phyloP scores from a whole-genome alignment of 2,113 vertebrate species.

The Channa maculata region DNA sequence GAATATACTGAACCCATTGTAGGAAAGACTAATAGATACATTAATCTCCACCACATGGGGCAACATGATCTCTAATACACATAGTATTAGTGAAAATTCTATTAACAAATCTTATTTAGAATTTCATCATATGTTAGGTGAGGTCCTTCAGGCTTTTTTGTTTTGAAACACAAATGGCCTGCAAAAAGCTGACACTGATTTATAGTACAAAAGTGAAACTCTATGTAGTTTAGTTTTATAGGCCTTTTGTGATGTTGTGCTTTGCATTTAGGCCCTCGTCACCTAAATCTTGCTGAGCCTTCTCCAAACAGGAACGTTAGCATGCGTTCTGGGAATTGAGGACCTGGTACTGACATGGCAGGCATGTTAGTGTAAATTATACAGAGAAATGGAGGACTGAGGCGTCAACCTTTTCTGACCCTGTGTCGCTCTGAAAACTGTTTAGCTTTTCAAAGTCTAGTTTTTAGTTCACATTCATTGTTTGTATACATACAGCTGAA shows the following conservation, averaged over 20 bases:
- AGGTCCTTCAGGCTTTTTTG: too few relatives aligned
- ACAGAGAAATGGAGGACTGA: background rate
- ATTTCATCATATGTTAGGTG: too few relatives aligned
- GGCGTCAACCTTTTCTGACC: background rate
- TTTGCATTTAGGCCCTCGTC: background rate
- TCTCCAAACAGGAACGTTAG: background rate
- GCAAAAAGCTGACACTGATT: too few relatives aligned
- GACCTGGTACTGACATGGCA: background rate
- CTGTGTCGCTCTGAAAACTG: background rate
- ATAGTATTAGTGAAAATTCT: too few relatives aligned
- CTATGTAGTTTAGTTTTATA: background rate
- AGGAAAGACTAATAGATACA: background rate
- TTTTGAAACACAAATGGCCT: too few relatives aligned
- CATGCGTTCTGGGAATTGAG: background rate
- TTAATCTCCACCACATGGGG: background rate
- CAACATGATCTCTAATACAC: background rate
- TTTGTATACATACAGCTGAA: constrained; percentile 6
- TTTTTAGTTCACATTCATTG: constrained; percentile 13
- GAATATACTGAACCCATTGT: background rate
- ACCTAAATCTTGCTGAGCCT: too few relatives aligned
- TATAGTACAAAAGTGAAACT: too few relatives aligned
- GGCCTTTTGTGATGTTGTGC: background rate
- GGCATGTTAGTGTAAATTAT: background rate
- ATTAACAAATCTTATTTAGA: too few relatives aligned
- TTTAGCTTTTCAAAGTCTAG: background rate